These are phyloP conservation scores for Chelmon rostratus DNA, from an alignment of 2,797 vertebrate species.

Conservation along the genomic window DNA sequence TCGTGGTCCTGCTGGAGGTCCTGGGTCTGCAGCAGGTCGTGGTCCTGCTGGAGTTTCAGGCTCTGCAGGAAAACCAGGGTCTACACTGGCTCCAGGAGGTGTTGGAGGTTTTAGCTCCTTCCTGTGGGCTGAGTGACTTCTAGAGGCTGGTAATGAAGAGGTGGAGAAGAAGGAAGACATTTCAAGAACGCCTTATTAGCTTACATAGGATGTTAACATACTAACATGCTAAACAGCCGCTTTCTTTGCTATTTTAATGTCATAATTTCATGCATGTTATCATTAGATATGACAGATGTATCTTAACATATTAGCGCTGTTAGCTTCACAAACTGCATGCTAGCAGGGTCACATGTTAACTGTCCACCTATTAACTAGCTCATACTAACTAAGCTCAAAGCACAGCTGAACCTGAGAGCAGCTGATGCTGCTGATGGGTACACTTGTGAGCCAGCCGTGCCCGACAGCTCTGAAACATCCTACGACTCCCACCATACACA, in stretches of 20 bases:
- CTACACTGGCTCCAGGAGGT: neutral
- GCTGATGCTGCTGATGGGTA: neutral
- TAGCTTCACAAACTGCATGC: no score
- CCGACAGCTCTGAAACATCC: neutral
- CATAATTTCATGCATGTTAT: no score
- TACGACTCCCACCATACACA: neutral
- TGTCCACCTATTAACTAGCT: no score
- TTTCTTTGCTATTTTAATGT: no score
- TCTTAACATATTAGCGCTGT: no score
- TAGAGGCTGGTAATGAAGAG: conserved; percentile 23
- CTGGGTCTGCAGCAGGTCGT: conserved; percentile 2
- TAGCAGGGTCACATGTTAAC: no score
- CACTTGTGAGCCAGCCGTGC: neutral
- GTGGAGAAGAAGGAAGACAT: neutral
- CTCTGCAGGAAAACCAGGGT: neutral
- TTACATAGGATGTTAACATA: neutral
- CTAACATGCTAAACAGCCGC: no score
- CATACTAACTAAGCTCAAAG: no score
- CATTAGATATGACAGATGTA: no score
- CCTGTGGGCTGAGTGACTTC: conserved; percentile 35
- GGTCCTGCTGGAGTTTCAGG: neutral
- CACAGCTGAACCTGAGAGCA: no score
- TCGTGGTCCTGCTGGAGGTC: neutral
- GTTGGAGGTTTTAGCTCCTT: conserved; percentile 8
- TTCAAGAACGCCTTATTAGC: neutral